These are phyloP conservation scores for Otis tarda DNA, from an alignment of 2,113 vertebrate species.

Conservation along the genomic window DNA sequence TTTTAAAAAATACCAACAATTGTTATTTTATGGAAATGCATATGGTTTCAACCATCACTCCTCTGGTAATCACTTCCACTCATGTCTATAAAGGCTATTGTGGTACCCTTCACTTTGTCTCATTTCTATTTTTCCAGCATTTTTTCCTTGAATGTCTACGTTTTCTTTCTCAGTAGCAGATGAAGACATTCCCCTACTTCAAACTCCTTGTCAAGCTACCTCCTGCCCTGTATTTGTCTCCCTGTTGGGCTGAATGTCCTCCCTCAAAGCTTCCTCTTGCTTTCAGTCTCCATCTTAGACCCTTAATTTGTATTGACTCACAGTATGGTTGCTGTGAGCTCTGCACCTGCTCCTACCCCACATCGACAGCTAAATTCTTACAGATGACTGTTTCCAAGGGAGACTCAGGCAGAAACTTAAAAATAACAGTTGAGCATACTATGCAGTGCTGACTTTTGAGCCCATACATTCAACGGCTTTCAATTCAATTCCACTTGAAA, in stretches of 20 bases:
- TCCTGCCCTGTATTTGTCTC: background rate
- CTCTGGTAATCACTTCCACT: background rate
- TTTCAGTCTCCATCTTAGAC: background rate
- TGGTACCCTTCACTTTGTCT: background rate
- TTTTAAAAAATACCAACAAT: background rate
- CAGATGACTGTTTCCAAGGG: background rate
- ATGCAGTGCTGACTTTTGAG: background rate
- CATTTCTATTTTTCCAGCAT: background rate
- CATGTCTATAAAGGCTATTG: background rate
- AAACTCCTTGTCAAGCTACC: background rate
- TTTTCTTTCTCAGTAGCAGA: background rate
- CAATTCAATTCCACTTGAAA: background rate
- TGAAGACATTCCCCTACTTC: background rate
- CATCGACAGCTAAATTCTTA: background rate
- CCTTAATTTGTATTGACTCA: constrained; percentile 9
- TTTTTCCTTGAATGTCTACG: background rate
- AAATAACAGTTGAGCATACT: background rate
- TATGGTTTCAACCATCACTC: background rate
- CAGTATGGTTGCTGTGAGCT: background rate
- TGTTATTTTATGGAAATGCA: background rate
- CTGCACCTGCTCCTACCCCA: background rate
- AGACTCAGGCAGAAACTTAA: background rate
- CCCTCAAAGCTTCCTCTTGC: background rate
- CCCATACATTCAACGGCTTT: fast-evolving
- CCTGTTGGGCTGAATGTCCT: background rate